These are phyloP conservation scores for Colletes gigas DNA, from an alignment of 1,140 invertebrate species.

Conservation along the genomic window DNA sequence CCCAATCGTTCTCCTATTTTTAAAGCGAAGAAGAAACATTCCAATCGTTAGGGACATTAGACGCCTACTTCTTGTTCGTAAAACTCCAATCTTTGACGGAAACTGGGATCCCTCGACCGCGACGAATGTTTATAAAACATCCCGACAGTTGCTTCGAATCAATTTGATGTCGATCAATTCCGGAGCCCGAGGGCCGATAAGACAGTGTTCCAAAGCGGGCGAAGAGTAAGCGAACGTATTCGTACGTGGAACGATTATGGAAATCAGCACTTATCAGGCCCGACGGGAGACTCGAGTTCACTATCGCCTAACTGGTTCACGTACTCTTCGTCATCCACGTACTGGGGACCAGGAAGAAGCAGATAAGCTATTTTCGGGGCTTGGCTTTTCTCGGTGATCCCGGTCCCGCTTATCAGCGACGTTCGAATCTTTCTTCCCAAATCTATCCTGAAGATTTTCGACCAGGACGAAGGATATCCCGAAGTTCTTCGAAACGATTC, in stretches of 20 bases:
- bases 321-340: conserved; percentile 61
- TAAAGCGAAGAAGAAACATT: too few species aligned
- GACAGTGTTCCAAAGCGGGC: conserved; percentile 18
- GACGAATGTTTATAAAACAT: background rate
- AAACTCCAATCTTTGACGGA: background rate
- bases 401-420: conserved; percentile 50
- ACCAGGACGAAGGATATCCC: background rate
- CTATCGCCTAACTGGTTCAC: conserved; percentile 61
- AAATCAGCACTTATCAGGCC: conserved; percentile 70
- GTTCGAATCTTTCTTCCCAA: conserved; percentile 2
- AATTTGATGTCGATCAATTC: conserved; percentile 27
- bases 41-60: too few species aligned
- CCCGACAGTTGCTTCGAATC: conserved; percentile 5
- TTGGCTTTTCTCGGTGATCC: conserved; percentile 42
- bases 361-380: conserved; percentile 62
- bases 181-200: conserved; percentile 10
- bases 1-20: too few species aligned
- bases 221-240: conserved; percentile 60
- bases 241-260: conserved; percentile 71
- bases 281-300: conserved; percentile 55
- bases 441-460: conserved; percentile 18
- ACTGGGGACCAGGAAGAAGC: conserved; percentile 32
- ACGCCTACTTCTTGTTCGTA: too few species aligned
- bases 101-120: background rate
- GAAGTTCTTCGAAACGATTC: background rate